Evolutionary conservation across 2,888 invertebrate genomes (phyloP).

Genomic region (Rotaria socialis): DNA sequence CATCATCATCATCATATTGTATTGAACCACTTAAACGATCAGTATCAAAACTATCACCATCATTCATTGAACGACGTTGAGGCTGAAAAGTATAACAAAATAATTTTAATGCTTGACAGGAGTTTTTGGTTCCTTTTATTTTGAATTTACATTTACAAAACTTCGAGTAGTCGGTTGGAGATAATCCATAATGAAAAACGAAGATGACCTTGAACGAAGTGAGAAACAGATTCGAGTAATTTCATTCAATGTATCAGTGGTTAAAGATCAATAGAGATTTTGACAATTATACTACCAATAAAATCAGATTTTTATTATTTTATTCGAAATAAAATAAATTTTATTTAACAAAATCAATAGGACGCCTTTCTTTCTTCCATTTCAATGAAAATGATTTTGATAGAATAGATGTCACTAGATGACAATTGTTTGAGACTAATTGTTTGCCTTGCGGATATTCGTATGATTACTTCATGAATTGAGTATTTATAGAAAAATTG

Average conservation of each 20-base stretch:
- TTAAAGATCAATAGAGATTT: conserved; percentile 5
- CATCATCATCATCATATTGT: conserved; percentile 6
- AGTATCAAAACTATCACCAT: conserved; percentile 17
- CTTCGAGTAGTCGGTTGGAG: neutral
- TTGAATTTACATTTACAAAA: neutral
- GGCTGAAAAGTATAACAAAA: neutral
- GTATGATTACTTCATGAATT: neutral
- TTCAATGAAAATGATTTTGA: no score
- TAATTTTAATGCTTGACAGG: neutral
- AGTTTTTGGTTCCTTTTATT: neutral
- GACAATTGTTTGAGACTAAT: neutral
- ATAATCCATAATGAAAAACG: neutral
- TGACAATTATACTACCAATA: neutral
- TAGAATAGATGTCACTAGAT: neutral
- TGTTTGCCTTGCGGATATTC: neutral
- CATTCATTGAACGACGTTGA: neutral
- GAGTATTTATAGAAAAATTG: neutral
- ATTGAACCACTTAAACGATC: conserved; percentile 9
- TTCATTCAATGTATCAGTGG: neutral
- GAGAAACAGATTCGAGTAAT: neutral
- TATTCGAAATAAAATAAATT: neutral
- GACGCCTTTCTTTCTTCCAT: no score
- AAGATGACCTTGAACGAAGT: conserved; percentile 4
- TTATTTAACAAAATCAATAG: neutral
- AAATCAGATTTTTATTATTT: neutral